Base-by-base conservation (phyloP, 2,888 invertebrate genomes). In the Ptilodon capucinus region DNA sequence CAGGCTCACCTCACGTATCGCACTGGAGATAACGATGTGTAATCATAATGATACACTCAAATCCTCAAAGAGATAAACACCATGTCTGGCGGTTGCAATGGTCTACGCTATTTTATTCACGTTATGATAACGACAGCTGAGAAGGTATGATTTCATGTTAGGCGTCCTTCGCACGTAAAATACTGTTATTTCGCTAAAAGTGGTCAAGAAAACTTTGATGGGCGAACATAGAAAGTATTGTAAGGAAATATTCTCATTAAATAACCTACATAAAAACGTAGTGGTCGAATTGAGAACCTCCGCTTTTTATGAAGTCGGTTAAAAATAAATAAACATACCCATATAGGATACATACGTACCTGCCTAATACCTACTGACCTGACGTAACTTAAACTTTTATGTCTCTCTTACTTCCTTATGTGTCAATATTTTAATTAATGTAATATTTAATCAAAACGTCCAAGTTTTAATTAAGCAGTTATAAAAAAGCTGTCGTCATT, bases 1-100 rank as follows among this genome's bases (percentile, higher is more conserved):
- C 64, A 69, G 76, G 66, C 76, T 84, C 82, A 84, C 86, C 87
- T 87, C 89, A 89, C 89, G 89, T 89, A 81, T 76, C 69, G 71
- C 66, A 71, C 59, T 74, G 63, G 69, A 79, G 71, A 76, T 84
- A 86, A 84, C 86, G 74, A 86, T 81, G 71, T 75, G 73, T 81
- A 85, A 85, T 83, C 80, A 81, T 80, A 82, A 84, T 76, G 72
- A 81, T 79, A 77, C 72, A 65, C 70, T 71, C 71, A 74, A 72
- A 75, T 72, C 71, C 61, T 48, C 65, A 49, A 59, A 58, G 35
- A 60, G 55, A 66, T 58, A 67, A 64, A 54, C 42, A 56, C 62
- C 44, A 38, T 40, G 42, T 35, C 43, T 55, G 41, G 51, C 32
- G 48, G 47, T 62, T 46, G 55, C 55, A 43, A 50, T 53, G 46